These are phyloP conservation scores for Drosophila lowei DNA, from an alignment of 1,140 invertebrate species.

Conservation along the genomic window DNA sequence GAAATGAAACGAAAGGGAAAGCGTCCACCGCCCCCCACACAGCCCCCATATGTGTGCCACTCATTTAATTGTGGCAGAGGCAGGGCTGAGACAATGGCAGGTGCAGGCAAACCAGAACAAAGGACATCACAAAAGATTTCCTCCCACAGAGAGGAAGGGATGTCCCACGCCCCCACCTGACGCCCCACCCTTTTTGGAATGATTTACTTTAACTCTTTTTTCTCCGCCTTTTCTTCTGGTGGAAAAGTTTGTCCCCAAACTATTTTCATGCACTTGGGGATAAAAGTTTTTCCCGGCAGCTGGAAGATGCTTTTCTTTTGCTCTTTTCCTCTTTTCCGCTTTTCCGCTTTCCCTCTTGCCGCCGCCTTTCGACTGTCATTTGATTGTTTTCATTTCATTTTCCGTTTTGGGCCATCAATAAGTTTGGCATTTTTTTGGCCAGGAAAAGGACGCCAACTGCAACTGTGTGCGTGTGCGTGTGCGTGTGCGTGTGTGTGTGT, in stretches of 20 bases:
- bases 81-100: constrained; percentile 20
- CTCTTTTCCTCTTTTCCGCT: no score
- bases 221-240: constrained; percentile 5
- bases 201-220: constrained; percentile 40
- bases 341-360: no score
- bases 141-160: constrained; percentile 20
- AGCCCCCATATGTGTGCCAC: not conserved
- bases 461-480: no score
- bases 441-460: no score
- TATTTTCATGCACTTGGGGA: constrained; percentile 52
- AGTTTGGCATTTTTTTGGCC: constrained; percentile 16
- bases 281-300: constrained; percentile 38
- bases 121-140: constrained; percentile 45
- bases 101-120: constrained; percentile 12
- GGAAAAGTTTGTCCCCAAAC: constrained; percentile 37
- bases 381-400: constrained; percentile 77
- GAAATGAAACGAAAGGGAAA: constrained; percentile 13
- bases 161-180: constrained; percentile 9
- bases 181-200: constrained; percentile 1
- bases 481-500: no score
- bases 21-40: not conserved
- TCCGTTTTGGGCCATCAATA: constrained; percentile 67
- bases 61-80: constrained; percentile 5
- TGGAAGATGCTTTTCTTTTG: constrained; percentile 32
- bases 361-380: constrained; percentile 39